Percentiles rank a stretch among this genome's conserved stretches.
phyloP scores from a whole-genome alignment of 2,113 vertebrate genomes.

The Ahaetulla prasina region DNA sequence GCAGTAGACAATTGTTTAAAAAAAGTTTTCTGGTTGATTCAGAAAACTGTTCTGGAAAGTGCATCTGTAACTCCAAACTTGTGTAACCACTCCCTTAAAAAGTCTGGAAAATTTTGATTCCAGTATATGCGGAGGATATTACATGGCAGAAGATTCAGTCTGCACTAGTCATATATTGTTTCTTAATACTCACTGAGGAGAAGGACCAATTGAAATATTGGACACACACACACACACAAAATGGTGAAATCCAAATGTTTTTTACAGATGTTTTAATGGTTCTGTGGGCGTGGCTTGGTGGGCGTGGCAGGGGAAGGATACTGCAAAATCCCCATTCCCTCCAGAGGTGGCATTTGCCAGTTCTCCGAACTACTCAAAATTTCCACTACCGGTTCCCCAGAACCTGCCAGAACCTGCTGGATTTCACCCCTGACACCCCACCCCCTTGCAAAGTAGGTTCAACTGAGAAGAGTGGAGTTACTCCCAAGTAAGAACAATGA shows the following conservation, averaged over 20 bases:
- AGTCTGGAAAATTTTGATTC: not conserved
- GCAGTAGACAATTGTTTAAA: too few relatives aligned
- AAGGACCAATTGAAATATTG: not conserved
- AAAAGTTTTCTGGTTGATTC: not conserved
- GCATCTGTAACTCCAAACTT: not conserved
- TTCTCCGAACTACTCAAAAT: too few relatives aligned
- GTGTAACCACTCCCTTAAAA: not conserved
- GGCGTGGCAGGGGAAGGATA: too few relatives aligned
- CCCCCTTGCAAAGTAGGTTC: not conserved
- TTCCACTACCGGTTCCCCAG: too few relatives aligned
- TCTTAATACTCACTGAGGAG: not conserved
- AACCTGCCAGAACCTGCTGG: too few relatives aligned
- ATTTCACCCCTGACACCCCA: too few relatives aligned
- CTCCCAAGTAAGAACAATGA: not conserved
- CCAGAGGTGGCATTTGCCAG: too few relatives aligned
- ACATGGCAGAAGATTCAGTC: not conserved
- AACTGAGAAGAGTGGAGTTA: not conserved
- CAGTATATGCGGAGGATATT: not conserved
- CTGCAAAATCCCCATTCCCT: too few relatives aligned
- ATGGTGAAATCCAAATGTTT: too few relatives aligned
- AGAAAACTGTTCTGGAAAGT: constrained; percentile 4
- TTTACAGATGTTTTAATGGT: too few relatives aligned
- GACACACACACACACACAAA: too few relatives aligned
- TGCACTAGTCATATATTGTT: not conserved
- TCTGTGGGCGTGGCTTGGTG: too few relatives aligned